Conservation (phyloP, 2,888 invertebrate species). For the Cartodere bifasciata region DNA sequence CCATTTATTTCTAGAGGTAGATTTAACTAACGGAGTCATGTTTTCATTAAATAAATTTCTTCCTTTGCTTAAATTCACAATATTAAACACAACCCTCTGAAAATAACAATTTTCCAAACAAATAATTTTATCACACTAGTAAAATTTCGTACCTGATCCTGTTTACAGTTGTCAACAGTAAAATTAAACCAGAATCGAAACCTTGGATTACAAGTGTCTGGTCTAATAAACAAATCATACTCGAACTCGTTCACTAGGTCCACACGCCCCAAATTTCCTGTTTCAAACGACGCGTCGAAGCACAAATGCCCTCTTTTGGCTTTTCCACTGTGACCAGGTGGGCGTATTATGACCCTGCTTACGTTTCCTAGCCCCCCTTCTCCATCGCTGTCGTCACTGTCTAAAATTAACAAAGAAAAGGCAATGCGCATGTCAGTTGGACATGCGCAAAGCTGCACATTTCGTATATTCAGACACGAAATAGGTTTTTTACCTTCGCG, state of each 20-base stretch:
- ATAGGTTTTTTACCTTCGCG: conserved; percentile 20
- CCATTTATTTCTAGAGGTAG: conserved; percentile 85
- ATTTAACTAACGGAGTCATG: conserved; percentile 89
- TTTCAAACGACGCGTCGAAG: conserved; percentile 95
- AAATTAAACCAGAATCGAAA: conserved; percentile 97
- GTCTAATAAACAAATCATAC: conserved; percentile 90
- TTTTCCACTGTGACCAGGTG: conserved; percentile 86
- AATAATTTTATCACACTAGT: background rate
- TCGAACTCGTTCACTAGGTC: conserved; percentile 89
- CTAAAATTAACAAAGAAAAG: conserved; percentile 35
- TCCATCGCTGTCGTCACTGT: conserved; percentile 84
- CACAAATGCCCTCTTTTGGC: conserved; percentile 93
- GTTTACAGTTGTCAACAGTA: conserved; percentile 88
- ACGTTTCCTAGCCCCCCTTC: conserved; percentile 92
- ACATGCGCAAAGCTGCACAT: background rate
- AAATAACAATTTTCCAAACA: conserved; percentile 24
- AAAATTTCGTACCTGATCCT: conserved; percentile 61
- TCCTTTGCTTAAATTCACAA: conserved; percentile 91
- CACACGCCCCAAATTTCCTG: conserved; percentile 92
- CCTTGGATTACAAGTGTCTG: conserved; percentile 91
- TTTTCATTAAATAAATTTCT: conserved; percentile 78
- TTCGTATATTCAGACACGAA: background rate
- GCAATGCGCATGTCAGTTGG: background rate
- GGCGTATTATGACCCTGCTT: conserved; percentile 74
- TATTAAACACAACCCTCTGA: conserved; percentile 89